Conservation (phyloP, 2,888 invertebrate genomes). For the Cataglyphis livida region DNA sequence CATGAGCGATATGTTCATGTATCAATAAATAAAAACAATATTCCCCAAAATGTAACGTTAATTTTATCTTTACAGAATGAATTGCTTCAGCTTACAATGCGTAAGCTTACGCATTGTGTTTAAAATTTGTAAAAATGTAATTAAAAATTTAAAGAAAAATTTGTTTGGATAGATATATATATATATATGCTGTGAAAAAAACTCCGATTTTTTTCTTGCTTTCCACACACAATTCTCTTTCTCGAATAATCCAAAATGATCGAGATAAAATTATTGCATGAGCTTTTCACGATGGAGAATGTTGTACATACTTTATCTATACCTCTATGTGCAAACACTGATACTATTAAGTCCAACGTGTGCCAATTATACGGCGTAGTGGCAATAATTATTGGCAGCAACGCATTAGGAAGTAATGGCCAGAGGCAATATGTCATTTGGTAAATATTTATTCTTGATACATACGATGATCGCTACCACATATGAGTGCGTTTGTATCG, state of each 20-base stretch:
- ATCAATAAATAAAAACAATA: neutral
- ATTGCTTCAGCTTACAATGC: neutral
- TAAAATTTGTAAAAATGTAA: neutral
- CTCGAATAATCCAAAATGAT: neutral
- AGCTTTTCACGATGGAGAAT: neutral
- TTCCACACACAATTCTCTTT: neutral
- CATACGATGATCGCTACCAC: neutral
- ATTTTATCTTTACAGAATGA: neutral
- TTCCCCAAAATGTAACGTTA: conserved; percentile 13
- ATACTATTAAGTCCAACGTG: neutral
- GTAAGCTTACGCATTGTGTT: neutral
- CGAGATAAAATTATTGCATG: neutral
- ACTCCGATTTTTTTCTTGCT: neutral
- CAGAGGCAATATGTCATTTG: conserved; percentile 27
- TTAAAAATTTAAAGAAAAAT: neutral
- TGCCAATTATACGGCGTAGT: conserved; percentile 10
- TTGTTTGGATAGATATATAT: neutral
- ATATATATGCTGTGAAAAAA: neutral
- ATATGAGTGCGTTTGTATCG: neutral
- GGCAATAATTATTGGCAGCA: conserved; percentile 36
- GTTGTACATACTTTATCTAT: conserved; percentile 22
- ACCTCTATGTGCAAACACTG: neutral
- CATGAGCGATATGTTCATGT: neutral
- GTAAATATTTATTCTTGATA: conserved; percentile 40
- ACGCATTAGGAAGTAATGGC: conserved; percentile 27